These are phyloP conservation scores for Tenthredo mesomela DNA, from an alignment of 2,888 invertebrate genomes.

Conservation along the genomic window DNA sequence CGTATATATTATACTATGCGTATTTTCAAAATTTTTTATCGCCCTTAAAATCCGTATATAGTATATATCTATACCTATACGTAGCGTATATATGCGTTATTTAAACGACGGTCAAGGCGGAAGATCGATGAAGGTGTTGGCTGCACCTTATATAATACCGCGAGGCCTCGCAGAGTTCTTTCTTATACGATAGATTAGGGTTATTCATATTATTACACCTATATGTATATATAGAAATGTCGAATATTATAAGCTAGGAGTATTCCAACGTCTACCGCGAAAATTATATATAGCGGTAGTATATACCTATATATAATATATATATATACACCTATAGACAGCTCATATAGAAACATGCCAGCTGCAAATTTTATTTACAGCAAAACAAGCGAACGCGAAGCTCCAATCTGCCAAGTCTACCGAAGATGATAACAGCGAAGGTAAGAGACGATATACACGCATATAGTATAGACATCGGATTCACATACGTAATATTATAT, in stretches of 20 bases:
- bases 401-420: constrained; percentile 78
- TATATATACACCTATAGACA: not conserved
- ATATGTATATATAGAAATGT: too few species aligned
- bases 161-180: not conserved
- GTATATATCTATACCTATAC: not conserved
- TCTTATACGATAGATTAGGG: not conserved
- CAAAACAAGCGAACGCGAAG: constrained; percentile 76
- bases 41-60: not conserved
- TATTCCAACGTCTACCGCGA: too few species aligned
- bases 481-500: too few species aligned
- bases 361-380: constrained; percentile 77
- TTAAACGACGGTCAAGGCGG: not conserved
- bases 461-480: not conserved
- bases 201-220: too few species aligned
- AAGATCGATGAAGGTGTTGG: not conserved
- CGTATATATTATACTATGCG: not conserved
- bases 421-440: constrained; percentile 77
- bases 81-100: not conserved
- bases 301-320: too few species aligned
- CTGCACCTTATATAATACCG: not conserved
- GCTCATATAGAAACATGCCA: constrained; percentile 70
- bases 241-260: too few species aligned
- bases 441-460: constrained; percentile 68
- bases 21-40: not conserved
- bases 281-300: too few species aligned